Percentiles rank a stretch among this genome's conserved stretches.
phyloP scores from a whole-genome alignment of 1,140 invertebrate genomes.

The Gerris buenoi region DNA sequence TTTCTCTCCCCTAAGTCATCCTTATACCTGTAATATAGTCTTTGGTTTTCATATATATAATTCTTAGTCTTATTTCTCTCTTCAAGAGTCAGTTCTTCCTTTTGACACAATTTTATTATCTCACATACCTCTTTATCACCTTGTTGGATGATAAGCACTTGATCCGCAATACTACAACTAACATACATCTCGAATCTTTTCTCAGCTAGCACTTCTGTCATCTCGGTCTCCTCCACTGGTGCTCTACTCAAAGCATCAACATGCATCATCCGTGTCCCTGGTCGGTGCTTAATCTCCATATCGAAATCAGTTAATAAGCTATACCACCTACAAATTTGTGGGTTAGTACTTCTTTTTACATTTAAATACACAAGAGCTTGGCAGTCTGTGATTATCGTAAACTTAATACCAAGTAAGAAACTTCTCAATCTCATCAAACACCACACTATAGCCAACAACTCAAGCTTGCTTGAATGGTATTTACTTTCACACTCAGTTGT shows the following conservation, averaged over 20 bases:
- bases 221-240: background rate
- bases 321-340: background rate
- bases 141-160: background rate
- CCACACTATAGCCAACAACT: background rate
- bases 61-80: background rate
- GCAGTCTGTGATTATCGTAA: background rate
- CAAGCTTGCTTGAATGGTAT: background rate
- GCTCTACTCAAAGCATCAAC: background rate
- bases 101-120: background rate
- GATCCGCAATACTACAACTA: background rate
- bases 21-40: background rate
- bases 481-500: background rate
- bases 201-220: background rate
- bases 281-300: background rate
- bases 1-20: background rate
- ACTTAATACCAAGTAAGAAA: background rate
- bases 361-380: background rate
- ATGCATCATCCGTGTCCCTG: background rate
- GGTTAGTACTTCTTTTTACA: background rate
- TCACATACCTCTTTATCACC: background rate
- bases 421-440: background rate
- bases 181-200: background rate
- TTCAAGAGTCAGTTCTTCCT: background rate
- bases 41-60: background rate
- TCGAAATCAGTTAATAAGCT: background rate